Evolutionary conservation across 2,797 vertebrate genomes (phyloP), one percentile per base, ranked within the genome.

Genomic region (Parauchenoglanis ngamensis): DNA sequence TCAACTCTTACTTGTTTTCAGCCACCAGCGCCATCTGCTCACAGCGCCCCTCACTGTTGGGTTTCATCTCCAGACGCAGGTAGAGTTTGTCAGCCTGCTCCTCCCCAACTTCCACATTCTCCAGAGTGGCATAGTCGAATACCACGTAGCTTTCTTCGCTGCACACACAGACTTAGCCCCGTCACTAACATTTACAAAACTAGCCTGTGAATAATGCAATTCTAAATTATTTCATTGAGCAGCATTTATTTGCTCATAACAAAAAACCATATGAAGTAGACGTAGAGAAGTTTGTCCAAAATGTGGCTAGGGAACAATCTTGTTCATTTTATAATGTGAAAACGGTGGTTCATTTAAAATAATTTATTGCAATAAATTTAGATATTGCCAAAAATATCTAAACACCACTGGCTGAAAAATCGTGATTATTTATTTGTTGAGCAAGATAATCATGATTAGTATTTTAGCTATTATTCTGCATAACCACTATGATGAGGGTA

Each of bases 131-230:
- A 0, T 99, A 98, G 93, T 98, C 97, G 92, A 96, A 95, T 87
- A 99, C 98, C 0, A 94, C 75, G 80, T 97, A 99, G 94, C 95
- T 97, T 90, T 99, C 98, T 91, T 99, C 98, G 0, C 98, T 99
- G 92, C 0, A 61, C n/a, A 88, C 6, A 91, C 25, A 90, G 67
- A 86, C 5, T 65, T 15, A 85, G 28, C 77, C 28, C 57, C 1
- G 4, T 57, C 52, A 31, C n/a, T 10, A 11, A 61, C 2, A 44
- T 54, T 54, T 54, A 77, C 7, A 54, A 40, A 75, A 31, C 13
- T 31, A 19, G n/a, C 7, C 12, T 10, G 49, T 28, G 75, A 54
- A 28, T 31, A 17, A 15, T 15, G 23, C 46, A 49, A 77, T 77
- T 4, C 46, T n/a, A 31, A 21, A 72, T 72, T 19, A 73, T 44